Base-by-base conservation (phyloP, 2,888 invertebrate species). In the Lycaena phlaeas region DNA sequence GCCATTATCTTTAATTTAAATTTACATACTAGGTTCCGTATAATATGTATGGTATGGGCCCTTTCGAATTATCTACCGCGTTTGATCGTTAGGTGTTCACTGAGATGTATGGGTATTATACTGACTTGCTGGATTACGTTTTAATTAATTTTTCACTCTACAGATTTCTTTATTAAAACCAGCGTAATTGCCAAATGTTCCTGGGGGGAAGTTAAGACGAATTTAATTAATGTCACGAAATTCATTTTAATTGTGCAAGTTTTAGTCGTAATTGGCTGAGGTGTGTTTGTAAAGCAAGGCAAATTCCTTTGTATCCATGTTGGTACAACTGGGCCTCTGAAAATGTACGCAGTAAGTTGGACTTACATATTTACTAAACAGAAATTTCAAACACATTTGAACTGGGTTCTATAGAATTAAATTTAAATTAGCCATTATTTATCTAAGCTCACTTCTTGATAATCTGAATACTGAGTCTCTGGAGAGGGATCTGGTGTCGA, bases 91-190 rank as follows among this genome's bases (percentile, higher is more conserved):
- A 71, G 73, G 69, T 73, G 73, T 63, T 72, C 75, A 75, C 64
- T 75, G 78, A 71, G 68, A 76, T 74, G 75, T 72, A 63, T 68
- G 65, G 61, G 67, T 70, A 70, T 75, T 69, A 69, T 74, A 65
- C 64, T 59, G 57, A 54, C 55, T 61, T 64, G 62, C 64, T 64
- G 68, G 75, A 65, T 77, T 75, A 69, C 74, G 42, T 75, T 77
- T 75, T 79, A 78, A 82, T 79, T 78, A 81, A 78, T 79, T 79
- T 79, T 78, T 77, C 76, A 77, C 75, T 76, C 63, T 60, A 70
- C 58, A 54, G 71, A 70, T 57, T 74, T 70, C 68, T 71, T 74
- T 69, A 69, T 69, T 68, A 68, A 68, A 64, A 70, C 61, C 55
- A 52, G 63, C 65, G 64, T 72, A 72, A 73, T 74, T 76, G 68